A percentile compares a stretch with the other conserved stretches of the same genome.
phyloP scores from a whole-genome alignment of 2,888 invertebrate species.

The Ennomos fuscantarius region DNA sequence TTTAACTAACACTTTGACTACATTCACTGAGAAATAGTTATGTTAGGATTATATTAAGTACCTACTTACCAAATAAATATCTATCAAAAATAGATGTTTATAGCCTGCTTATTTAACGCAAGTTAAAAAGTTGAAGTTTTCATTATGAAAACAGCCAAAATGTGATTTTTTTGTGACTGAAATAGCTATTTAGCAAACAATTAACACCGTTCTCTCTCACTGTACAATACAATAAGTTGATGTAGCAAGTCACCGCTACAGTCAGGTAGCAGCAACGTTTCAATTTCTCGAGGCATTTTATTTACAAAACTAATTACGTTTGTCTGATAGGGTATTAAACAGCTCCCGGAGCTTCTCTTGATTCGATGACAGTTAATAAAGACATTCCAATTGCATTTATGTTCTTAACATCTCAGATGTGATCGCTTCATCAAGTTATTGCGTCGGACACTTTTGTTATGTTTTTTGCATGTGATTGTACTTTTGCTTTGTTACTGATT shows the following conservation, averaged over 20 bases:
- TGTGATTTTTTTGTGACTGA: too few species aligned
- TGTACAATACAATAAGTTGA: constrained; percentile 64
- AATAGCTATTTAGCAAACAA: constrained; percentile 11
- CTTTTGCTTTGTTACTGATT: constrained; percentile 48
- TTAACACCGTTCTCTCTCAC: constrained; percentile 51
- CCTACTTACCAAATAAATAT: too few species aligned
- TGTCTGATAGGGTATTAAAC: constrained; percentile 81
- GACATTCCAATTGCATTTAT: constrained; percentile 79
- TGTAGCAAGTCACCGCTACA: constrained; percentile 78
- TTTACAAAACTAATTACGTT: constrained; percentile 85
- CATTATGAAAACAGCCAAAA: too few species aligned
- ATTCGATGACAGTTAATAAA: constrained; percentile 83
- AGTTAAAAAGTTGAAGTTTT: constrained; percentile 1
- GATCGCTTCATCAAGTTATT: constrained; percentile 66
- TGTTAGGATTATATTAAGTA: too few species aligned
- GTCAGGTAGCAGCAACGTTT: constrained; percentile 81
- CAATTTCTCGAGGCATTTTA: constrained; percentile 84
- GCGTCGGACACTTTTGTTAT: constrained; percentile 48
- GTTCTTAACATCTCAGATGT: constrained; percentile 66
- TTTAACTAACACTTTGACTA: constrained; percentile 6
- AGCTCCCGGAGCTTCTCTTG: constrained; percentile 74
- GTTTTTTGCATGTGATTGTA: constrained; percentile 54
- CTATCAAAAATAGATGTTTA: too few species aligned
- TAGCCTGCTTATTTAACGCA: too few species aligned
- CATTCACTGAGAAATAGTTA: background rate